A percentile compares a stretch with the other conserved stretches of the same genome.
Conservation (phyloP, 2,888 invertebrate species). For the Dysmachus trigonus region DNA sequence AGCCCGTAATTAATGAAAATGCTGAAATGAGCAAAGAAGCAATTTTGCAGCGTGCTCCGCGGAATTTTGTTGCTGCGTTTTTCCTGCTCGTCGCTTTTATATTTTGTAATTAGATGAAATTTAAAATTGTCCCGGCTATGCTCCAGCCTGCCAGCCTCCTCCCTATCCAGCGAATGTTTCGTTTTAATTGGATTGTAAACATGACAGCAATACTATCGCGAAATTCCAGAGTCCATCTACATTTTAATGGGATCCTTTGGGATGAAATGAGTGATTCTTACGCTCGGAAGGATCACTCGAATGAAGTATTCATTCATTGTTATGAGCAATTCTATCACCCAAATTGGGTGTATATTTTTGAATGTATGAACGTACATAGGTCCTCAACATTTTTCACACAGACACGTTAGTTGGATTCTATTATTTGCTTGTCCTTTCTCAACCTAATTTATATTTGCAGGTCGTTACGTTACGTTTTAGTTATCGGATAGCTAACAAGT, state of each 20-base stretch:
- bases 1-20: background rate
- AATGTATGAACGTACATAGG: background rate
- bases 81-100: background rate
- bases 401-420: background rate
- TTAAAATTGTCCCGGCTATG: background rate
- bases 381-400: background rate
- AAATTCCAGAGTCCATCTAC: background rate
- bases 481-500: too few species aligned
- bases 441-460: too few species aligned
- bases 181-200: background rate
- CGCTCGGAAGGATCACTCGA: background rate
- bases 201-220: background rate
- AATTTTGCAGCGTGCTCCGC: background rate
- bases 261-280: background rate
- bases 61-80: background rate
- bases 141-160: background rate
- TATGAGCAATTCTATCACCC: background rate
- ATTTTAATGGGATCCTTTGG: background rate
- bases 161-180: background rate
- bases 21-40: background rate
- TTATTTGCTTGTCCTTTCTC: background rate
- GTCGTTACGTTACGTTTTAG: too few species aligned
- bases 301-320: background rate
- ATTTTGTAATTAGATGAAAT: background rate
- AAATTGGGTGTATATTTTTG: background rate